phyloP scores from a whole-genome alignment of 1,140 invertebrate species.

The Zaprionus kolodkinae region DNA sequence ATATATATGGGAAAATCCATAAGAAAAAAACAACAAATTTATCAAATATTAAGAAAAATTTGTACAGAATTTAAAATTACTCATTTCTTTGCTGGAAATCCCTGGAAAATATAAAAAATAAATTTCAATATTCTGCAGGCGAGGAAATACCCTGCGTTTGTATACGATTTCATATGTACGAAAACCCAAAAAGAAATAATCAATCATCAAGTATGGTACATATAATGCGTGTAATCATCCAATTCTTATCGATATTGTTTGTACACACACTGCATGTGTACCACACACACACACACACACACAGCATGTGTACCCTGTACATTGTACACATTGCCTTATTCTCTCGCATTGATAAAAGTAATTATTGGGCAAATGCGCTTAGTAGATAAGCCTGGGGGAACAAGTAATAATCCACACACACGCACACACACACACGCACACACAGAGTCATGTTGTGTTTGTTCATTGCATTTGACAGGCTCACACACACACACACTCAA shows the following conservation, averaged over 20 bases:
- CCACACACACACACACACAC: not conserved
- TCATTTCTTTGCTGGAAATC: not conserved
- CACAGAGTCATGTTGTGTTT: constrained; percentile 33
- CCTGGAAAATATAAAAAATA: too few species aligned
- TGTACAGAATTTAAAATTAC: not conserved
- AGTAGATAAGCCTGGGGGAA: constrained; percentile 57
- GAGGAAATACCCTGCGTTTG: not conserved
- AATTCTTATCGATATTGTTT: constrained; percentile 41
- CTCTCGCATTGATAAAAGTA: constrained; percentile 60
- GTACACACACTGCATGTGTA: constrained; percentile 9
- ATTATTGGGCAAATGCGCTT: constrained; percentile 72
- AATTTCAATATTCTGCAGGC: not conserved
- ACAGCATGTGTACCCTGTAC: constrained; percentile 13
- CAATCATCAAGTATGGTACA: not conserved
- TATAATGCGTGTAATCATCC: constrained; percentile 8
- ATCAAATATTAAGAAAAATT: not conserved
- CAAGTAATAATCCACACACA: constrained; percentile 39
- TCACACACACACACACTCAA: constrained; percentile 23
- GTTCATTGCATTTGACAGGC: constrained; percentile 31
- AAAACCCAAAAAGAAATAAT: not conserved
- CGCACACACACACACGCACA: not conserved
- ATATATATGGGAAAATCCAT: too few species aligned
- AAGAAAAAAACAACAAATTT: too few species aligned
- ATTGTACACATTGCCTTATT: constrained; percentile 57
- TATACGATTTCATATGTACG: too few species aligned